Evolutionary conservation across 2,113 vertebrate species (phyloP), one percentile per base, ranked within the genome.

Genomic region (Scomber colias): DNA sequence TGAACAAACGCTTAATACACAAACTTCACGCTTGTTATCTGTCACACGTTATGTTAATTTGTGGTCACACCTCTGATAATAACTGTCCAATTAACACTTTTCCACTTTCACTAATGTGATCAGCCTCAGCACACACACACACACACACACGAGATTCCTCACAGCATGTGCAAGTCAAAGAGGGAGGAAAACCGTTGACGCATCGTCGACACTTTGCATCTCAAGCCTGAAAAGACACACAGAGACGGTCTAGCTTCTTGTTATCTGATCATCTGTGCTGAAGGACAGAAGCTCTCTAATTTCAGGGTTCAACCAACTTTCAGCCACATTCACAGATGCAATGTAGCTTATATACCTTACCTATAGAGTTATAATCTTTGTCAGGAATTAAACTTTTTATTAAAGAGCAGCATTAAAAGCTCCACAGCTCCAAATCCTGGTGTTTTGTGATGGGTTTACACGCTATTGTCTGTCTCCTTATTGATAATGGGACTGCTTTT

Each of bases 101-200:
- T 64, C 17, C 45, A 54, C 77, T 83, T 81, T 83, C 71, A 84
- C 87, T 91, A 88, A 90, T 83, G 75, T 74, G 67, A 88, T 68
- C 77, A 83, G 53, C 5, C 19, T 59, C 30, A 82, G 9, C 50
- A 35, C 67, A 31, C 31, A 60, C 57, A 57, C 27, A n/a, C 60
- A 57, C 27, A n/a, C 60, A 40, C 35, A 40, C 35, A 40, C 35
- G 8, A 7, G 8, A 4, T 35, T 72, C 14, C 54, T 48, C 31
- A 61, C 13, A 51, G 45, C 14, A 0, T 5, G 53, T 14, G n/a
- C 19, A 24, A 56, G 31, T 3, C 17, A 31, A 50, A 64, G 64
- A 54, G 74, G 46, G 65, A 56, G 63, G 61, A 40, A 55, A 57
- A 31, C 63, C 57, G 75, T 80, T 82, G 70, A 82, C 57, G 13